Evolutionary conservation across 2,888 invertebrate genomes (phyloP).

Genomic region (Cheilosia soror): DNA sequence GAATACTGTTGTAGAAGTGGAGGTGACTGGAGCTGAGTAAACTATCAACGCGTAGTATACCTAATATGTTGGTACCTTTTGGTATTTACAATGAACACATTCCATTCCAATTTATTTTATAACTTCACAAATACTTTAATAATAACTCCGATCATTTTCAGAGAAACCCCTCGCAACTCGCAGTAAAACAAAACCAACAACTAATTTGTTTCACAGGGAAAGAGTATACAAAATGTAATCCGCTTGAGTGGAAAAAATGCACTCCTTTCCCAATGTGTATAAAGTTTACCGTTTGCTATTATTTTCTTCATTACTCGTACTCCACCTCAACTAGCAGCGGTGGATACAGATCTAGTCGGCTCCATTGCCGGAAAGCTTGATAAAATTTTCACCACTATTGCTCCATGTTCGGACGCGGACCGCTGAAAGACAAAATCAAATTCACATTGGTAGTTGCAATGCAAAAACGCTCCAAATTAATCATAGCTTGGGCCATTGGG

Average conservation of each 20-base stretch:
- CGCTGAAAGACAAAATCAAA: conserved; percentile 63
- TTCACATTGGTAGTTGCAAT: conserved; percentile 54
- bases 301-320: conserved; percentile 42
- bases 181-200: conserved; percentile 6
- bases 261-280: background rate
- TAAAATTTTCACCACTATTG: conserved; percentile 43
- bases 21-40: no score
- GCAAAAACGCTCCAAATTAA: conserved; percentile 62
- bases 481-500: conserved; percentile 62
- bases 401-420: conserved; percentile 29
- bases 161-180: background rate
- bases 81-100: no score
- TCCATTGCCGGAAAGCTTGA: conserved; percentile 47
- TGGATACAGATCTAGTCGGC: background rate
- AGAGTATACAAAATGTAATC: conserved; percentile 30
- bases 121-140: background rate
- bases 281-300: conserved; percentile 30
- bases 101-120: no score
- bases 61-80: no score
- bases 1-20: no score
- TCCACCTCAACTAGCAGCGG: conserved; percentile 5
- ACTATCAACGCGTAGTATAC: no score
- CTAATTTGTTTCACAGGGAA: conserved; percentile 27
- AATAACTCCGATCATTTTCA: background rate
- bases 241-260: conserved; percentile 14